Evolutionary conservation across 1,140 invertebrate species (phyloP).

Genomic region (Acyrthosiphon pisum): DNA sequence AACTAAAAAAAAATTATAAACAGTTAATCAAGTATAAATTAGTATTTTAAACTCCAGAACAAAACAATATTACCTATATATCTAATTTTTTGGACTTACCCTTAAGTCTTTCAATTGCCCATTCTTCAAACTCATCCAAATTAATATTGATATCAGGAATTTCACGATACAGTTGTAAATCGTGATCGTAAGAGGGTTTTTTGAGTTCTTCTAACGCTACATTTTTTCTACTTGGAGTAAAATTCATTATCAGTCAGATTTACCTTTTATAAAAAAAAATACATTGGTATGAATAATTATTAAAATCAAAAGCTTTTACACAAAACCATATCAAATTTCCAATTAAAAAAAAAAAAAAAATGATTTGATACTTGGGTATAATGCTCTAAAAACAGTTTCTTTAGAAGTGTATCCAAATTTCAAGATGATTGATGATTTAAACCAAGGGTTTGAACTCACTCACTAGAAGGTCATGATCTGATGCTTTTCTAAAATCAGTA

Average conservation of each 20-base stretch:
- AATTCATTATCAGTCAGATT: constrained; percentile 1
- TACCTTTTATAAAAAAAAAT: background rate
- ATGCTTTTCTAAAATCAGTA: background rate
- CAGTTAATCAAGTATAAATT: background rate
- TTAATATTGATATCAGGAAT: constrained; percentile 78
- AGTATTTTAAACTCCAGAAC: background rate
- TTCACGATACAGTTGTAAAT: constrained; percentile 80
- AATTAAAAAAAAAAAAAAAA: too few species aligned
- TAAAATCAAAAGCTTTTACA: background rate
- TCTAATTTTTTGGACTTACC: constrained; percentile 63
- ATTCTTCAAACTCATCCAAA: constrained; percentile 86
- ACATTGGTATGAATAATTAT: background rate
- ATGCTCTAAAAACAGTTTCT: too few species aligned
- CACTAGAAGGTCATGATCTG: background rate
- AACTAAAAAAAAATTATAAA: constrained; percentile 64
- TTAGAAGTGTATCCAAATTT: too few species aligned
- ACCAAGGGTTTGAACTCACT: background rate
- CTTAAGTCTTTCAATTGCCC: constrained; percentile 83
- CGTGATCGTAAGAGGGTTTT: constrained; percentile 69
- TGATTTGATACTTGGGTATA: too few species aligned
- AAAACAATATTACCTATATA: background rate
- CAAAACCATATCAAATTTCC: too few species aligned
- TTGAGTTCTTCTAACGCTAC: background rate
- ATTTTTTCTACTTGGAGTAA: constrained; percentile 40
- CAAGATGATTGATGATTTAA: background rate